These are phyloP conservation scores for Sciurus vulgaris DNA, from an alignment of 2,797 vertebrate genomes.

Conservation along the genomic window DNA sequence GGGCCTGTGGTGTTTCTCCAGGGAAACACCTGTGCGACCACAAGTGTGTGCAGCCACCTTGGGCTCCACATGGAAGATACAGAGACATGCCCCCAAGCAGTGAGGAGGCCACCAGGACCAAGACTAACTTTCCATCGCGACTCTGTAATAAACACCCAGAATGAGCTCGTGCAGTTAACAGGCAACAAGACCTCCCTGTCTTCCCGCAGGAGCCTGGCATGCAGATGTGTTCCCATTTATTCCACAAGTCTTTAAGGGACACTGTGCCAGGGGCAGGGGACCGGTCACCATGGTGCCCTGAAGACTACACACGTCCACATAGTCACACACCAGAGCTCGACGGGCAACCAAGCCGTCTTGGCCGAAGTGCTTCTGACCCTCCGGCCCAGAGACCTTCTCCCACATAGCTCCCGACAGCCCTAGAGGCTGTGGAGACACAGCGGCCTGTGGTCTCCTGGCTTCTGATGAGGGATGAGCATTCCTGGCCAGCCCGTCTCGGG, in stretches of 20 bases:
- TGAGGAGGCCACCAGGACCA: neutral
- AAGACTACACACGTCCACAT: neutral
- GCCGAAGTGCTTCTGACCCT: neutral
- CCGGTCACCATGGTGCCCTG: neutral
- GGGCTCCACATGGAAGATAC: too few species aligned
- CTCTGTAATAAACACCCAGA: rapidly evolving
- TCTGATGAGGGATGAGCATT: neutral
- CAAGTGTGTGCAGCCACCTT: rapidly evolving
- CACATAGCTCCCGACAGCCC: rapidly evolving
- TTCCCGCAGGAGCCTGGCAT: neutral
- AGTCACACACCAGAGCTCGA: too few species aligned
- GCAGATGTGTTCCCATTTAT: rapidly evolving
- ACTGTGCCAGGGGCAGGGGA: too few species aligned
- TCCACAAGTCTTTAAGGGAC: too few species aligned
- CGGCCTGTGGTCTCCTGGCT: neutral
- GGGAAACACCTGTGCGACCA: rapidly evolving
- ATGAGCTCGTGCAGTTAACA: neutral
- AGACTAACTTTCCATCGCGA: neutral
- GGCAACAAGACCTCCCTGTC: too few species aligned
- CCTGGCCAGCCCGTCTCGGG: neutral
- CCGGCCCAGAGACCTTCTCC: neutral
- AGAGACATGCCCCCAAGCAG: rapidly evolving
- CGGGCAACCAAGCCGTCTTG: too few species aligned
- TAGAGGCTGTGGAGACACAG: neutral
- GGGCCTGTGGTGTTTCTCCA: neutral